Percentiles rank a stretch among this genome's conserved stretches.
Conservation (phyloP, 2,888 invertebrate species). For the Lumbricus terrestris region DNA sequence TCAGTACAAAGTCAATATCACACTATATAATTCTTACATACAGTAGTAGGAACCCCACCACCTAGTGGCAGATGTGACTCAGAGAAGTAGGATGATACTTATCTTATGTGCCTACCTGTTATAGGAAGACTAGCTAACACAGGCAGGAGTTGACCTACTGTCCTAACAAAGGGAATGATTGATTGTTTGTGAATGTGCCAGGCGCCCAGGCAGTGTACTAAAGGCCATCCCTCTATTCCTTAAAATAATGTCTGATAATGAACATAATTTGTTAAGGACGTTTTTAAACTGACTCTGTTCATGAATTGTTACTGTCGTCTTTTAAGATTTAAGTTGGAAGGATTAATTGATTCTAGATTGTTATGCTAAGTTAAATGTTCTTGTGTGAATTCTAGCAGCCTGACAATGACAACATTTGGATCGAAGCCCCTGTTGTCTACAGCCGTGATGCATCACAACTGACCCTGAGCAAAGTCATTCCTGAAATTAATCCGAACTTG, state of each 20-base stretch:
- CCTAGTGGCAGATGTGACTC: too few species aligned
- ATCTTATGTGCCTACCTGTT: too few species aligned
- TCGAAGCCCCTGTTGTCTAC: constrained; percentile 20
- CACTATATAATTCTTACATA: too few species aligned
- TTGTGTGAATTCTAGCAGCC: neutral
- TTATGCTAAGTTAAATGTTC: neutral
- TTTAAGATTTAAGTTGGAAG: neutral
- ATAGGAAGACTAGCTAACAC: too few species aligned
- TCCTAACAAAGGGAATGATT: too few species aligned
- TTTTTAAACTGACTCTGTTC: neutral
- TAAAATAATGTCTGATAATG: neutral
- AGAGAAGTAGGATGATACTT: too few species aligned
- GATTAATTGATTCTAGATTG: constrained; percentile 3
- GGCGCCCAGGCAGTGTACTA: too few species aligned
- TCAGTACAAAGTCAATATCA: too few species aligned
- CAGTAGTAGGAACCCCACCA: too few species aligned
- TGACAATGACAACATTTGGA: neutral
- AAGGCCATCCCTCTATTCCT: too few species aligned
- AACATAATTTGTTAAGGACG: neutral
- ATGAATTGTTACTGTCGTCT: neutral
- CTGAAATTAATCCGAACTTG: constrained; percentile 41
- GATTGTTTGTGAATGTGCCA: too few species aligned
- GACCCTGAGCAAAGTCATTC: constrained; percentile 16
- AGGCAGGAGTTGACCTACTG: too few species aligned
- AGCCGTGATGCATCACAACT: constrained; percentile 20